Conservation (phyloP, 2,888 invertebrate species). For the Penaeus monodon region DNA sequence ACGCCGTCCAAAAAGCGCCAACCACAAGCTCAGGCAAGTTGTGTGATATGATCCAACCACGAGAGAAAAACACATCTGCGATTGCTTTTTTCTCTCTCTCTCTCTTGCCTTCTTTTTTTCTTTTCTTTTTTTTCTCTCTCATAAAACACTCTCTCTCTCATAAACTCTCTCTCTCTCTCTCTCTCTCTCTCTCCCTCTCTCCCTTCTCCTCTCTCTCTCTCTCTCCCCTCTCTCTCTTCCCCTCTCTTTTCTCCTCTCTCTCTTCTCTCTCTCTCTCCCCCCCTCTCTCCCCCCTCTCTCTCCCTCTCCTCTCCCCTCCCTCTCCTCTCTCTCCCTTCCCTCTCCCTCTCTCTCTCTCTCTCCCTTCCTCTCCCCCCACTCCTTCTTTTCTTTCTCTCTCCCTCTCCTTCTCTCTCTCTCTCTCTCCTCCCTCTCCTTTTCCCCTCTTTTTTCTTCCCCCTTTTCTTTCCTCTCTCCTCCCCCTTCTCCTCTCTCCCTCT, state of each 20-base stretch:
- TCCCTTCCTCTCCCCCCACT: too few relatives aligned
- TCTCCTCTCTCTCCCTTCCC: background rate
- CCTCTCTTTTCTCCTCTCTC: background rate
- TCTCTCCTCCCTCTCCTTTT: background rate
- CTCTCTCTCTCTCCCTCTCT: conserved; percentile 12
- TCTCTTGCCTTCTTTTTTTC: too few relatives aligned
- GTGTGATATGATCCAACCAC: too few relatives aligned
- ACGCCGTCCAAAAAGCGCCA: too few relatives aligned
- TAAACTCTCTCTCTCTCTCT: background rate
- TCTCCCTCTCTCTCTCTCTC: too few relatives aligned
- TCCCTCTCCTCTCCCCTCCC: background rate
- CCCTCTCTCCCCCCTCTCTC: background rate
- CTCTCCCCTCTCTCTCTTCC: background rate
- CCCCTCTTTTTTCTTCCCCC: background rate
- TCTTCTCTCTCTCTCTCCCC: background rate
- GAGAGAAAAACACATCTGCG: too few relatives aligned
- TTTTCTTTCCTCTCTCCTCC: background rate
- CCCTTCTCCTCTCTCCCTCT: too few relatives aligned
- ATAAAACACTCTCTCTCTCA: conserved; percentile 16
- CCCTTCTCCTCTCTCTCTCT: background rate
- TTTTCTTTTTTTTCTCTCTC: background rate
- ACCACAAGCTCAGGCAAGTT: too few relatives aligned
- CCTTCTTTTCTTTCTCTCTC: background rate
- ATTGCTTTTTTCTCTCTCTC: too few relatives aligned
- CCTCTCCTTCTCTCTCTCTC: background rate